A percentile compares a stretch with the other conserved stretches of the same genome.
phyloP scores from a whole-genome alignment of 1,140 invertebrate genomes.

The Polypedilum vanderplanki region DNA sequence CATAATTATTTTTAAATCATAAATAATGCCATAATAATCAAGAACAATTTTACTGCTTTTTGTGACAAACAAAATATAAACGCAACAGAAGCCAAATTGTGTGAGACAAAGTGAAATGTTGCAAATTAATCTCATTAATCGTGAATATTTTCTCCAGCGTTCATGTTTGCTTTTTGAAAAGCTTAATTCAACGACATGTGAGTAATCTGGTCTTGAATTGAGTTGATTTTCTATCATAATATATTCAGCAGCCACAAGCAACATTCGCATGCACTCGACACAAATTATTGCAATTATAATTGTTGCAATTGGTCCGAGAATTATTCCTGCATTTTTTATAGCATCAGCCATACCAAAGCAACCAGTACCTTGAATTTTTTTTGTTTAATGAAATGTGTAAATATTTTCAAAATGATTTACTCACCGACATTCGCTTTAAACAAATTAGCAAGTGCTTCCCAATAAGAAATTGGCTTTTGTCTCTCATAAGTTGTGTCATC shows the following conservation, averaged over 20 bases:
- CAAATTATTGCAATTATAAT: conserved; percentile 61
- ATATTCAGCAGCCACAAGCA: conserved; percentile 62
- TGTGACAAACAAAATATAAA: conserved; percentile 89
- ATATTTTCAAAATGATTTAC: background rate
- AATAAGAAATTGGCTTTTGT: conserved; percentile 41
- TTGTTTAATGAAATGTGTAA: background rate
- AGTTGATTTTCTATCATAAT: conserved; percentile 46
- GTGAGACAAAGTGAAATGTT: conserved; percentile 79
- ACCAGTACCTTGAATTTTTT: conserved; percentile 39
- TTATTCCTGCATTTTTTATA: conserved; percentile 63
- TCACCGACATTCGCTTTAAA: conserved; percentile 61
- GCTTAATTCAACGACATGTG: conserved; percentile 67
- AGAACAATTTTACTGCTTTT: conserved; percentile 63
- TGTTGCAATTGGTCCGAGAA: conserved; percentile 57
- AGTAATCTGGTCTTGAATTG: conserved; percentile 55
- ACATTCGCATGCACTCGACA: conserved; percentile 63
- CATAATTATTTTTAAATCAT: conserved; percentile 62
- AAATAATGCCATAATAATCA: conserved; percentile 50
- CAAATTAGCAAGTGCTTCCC: conserved; percentile 64
- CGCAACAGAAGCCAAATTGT: conserved; percentile 91
- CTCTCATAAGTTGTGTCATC: background rate
- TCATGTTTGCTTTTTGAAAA: conserved; percentile 62
- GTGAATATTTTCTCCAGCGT: conserved; percentile 51
- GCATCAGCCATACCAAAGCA: conserved; percentile 70
- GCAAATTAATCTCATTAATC: conserved; percentile 55